phyloP scores from a whole-genome alignment of 2,888 invertebrate species.

The Ectobius pallidus region DNA sequence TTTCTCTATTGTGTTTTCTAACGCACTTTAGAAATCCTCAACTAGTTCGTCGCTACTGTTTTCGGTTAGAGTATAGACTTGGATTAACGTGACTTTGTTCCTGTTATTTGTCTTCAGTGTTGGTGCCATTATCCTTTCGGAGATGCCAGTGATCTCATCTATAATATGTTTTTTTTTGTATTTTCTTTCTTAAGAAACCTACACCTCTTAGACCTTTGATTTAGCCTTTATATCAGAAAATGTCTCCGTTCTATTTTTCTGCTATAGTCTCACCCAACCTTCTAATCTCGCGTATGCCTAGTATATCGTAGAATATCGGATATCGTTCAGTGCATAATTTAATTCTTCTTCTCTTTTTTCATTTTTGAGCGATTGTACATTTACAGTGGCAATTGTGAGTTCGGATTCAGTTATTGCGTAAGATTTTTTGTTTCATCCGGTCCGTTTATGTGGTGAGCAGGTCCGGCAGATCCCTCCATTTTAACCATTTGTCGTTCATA shows the following conservation, averaged over 20 bases:
- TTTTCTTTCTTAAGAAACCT: background rate
- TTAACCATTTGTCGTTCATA: background rate
- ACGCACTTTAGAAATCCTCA: background rate
- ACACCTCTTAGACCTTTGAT: background rate
- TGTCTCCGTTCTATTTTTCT: background rate
- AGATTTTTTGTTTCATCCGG: background rate
- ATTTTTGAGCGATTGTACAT: background rate
- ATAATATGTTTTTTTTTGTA: too few relatives aligned
- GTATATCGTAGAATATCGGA: background rate
- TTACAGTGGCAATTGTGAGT: background rate
- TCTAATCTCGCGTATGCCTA: background rate
- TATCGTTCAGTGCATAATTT: background rate
- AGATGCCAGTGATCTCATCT: background rate
- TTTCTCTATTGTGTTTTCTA: background rate
- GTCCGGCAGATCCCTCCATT: background rate
- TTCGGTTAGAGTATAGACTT: too few relatives aligned
- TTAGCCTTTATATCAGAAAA: background rate
- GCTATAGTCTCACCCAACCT: background rate
- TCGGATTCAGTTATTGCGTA: background rate
- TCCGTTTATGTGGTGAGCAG: background rate
- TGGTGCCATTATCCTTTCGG: background rate
- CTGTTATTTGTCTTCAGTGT: background rate
- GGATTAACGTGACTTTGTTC: background rate
- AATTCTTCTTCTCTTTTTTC: background rate
- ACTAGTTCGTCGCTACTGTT: background rate